phyloP scores from a whole-genome alignment of 2,888 invertebrate species.

The Microctonus aethiopoides region DNA sequence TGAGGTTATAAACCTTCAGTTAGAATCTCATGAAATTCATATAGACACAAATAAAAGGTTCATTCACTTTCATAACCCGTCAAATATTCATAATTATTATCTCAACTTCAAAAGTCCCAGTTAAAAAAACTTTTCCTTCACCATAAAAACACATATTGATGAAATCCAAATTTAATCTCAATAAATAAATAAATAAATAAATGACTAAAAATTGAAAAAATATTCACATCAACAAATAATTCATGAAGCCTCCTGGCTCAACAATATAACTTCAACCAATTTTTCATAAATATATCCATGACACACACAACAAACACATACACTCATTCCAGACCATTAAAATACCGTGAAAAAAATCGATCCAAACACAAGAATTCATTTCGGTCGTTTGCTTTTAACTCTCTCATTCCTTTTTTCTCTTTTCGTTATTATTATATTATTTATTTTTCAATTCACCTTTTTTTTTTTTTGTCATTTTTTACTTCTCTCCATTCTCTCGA shows the following conservation, averaged over 20 bases:
- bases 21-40: not conserved
- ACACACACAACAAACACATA: no score
- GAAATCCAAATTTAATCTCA: not conserved
- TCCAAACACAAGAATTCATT: not conserved
- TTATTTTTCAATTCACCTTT: not conserved
- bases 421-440: not conserved
- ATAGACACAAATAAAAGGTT: not conserved
- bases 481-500: no score
- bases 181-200: no score
- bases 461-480: not conserved
- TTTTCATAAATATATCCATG: no score
- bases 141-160: no score
- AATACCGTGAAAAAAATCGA: not conserved
- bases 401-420: not conserved
- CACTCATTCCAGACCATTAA: no score
- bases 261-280: no score
- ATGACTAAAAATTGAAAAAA: no score
- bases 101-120: no score
- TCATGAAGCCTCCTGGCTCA: no score
- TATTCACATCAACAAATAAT: no score
- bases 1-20: not conserved
- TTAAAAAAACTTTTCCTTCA: not conserved
- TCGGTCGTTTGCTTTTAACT: not conserved
- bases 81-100: no score
- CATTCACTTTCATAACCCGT: not conserved